phyloP scores from a whole-genome alignment of 2,797 vertebrate species.

The Gouania willdenowi region DNA sequence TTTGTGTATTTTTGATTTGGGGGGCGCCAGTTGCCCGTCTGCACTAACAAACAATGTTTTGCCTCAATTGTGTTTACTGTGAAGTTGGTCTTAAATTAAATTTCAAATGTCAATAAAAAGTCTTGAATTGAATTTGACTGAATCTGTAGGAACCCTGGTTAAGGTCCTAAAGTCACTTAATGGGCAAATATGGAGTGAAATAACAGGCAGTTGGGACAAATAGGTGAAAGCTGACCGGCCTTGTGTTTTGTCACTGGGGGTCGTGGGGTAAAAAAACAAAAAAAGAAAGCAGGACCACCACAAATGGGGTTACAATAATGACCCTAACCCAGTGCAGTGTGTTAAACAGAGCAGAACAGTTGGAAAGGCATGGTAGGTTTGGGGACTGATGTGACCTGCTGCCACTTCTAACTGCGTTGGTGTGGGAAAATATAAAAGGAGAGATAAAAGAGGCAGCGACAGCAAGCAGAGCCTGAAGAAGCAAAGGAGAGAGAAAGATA shows the following conservation, averaged over 20 bases:
- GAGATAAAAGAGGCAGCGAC: neutral
- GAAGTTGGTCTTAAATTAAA: no score
- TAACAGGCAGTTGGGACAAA: slow-evolving; percentile 41
- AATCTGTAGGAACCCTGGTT: no score
- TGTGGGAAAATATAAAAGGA: slow-evolving; percentile 5
- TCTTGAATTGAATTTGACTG: no score
- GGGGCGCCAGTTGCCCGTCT: no score
- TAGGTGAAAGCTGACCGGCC: slow-evolving; percentile 52
- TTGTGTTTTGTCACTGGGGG: slow-evolving; percentile 28
- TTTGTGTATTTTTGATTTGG: no score
- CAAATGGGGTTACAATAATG: slow-evolving; percentile 22
- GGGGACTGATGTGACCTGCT: slow-evolving; percentile 36
- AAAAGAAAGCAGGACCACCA: slow-evolving; percentile 2
- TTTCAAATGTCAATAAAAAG: no score
- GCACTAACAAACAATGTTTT: slow-evolving; percentile 2
- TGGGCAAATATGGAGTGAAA: slow-evolving; percentile 22
- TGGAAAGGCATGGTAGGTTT: slow-evolving; percentile 25
- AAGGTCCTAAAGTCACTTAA: slow-evolving; percentile 26
- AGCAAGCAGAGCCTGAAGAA: no score
- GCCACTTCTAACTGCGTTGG: slow-evolving; percentile 21
- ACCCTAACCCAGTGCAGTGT: slow-evolving; percentile 47
- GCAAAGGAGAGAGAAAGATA: no score
- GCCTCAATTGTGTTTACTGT: no score
- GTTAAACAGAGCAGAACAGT: slow-evolving; percentile 64
- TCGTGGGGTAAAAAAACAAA: no score